Base-by-base conservation (phyloP, 2,888 invertebrate species). In the Tanytarsus gracilentus region DNA sequence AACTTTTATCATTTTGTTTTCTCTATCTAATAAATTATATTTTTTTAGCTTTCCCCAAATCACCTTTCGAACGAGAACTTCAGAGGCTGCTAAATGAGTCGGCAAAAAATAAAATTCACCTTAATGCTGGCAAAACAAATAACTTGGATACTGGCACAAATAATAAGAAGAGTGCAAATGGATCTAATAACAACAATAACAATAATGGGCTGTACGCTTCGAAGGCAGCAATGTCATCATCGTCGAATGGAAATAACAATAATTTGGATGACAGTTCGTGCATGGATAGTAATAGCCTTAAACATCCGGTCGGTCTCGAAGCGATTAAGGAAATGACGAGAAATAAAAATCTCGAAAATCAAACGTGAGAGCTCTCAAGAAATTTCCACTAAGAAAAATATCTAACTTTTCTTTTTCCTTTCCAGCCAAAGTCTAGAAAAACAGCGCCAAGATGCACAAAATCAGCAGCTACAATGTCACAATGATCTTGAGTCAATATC, bases 11-110 rank as follows among this genome's bases (percentile, higher is more conserved):
- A 44, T 14, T 18, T n/a, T n/a, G n/a, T n/a, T n/a, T n/a, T 16
- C 26, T 40, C 9, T 56, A 11, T 7, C 4, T 30, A 30, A 16
- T 16, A 51, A 21, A 30, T 30, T 21, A 29, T 51, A n/a, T 51
- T 52, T 14, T 27, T 27, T 44, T 30, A 58, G 58, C 58, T 48
- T 58, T 49, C 9, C 56, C 56, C n/a, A 73, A 73, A 64, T 82
- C 81, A 59, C 86, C 87, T 21, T 88, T 88, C 69, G 88, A 88
- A 75, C 79, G 85, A 68, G 87, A 88, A 71, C 84, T 88, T 66
- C 86, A 87, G 72, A 82, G 86, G 71, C 78, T 88, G 66, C 76
- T 87, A 64, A 86, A 86, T 67, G 86, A 86, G 65, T 74, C 74
- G 4, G 65, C 58, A 16, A 58, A 58, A 23, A 58, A 48, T 21